Conservation (phyloP, 2,113 vertebrate genomes). For the Calonectris borealis region DNA sequence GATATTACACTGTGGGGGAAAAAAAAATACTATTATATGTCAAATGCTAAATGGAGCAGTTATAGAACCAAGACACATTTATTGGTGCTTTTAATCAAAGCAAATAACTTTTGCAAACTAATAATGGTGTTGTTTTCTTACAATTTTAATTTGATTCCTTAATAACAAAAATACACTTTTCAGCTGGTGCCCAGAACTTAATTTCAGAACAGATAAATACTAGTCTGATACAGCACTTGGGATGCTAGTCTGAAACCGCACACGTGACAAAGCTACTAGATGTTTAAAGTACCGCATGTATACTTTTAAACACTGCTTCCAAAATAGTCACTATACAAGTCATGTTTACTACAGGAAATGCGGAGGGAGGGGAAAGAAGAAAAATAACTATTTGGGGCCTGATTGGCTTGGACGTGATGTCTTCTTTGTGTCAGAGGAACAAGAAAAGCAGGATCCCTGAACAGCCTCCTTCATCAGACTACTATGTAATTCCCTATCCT, state of each 20-base stretch:
- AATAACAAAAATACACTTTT: conserved; percentile 72
- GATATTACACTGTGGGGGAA: conserved; percentile 73
- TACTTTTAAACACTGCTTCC: not conserved
- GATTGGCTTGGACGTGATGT: not conserved
- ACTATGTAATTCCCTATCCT: not conserved
- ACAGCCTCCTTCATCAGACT: not conserved
- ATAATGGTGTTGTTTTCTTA: conserved; percentile 72
- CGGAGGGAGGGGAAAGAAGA: fast-evolving
- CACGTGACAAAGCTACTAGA: not conserved
- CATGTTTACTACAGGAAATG: not conserved
- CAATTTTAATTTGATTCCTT: conserved; percentile 72
- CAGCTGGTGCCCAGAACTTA: conserved; percentile 44
- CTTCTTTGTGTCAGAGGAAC: not conserved
- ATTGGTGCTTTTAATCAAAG: conserved; percentile 80
- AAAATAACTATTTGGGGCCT: not conserved
- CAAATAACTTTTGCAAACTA: conserved; percentile 76
- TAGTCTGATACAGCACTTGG: not conserved
- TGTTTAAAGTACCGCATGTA: not conserved
- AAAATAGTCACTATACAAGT: not conserved
- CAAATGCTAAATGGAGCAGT: conserved; percentile 81
- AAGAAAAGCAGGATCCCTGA: not conserved
- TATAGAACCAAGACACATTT: conserved; percentile 70
- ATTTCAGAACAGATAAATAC: conserved; percentile 43
- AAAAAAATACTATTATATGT: conserved; percentile 73
- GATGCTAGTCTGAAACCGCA: not conserved